Conservation (phyloP, 1,140 invertebrate species). For the Leptestheria dahalacensis region DNA sequence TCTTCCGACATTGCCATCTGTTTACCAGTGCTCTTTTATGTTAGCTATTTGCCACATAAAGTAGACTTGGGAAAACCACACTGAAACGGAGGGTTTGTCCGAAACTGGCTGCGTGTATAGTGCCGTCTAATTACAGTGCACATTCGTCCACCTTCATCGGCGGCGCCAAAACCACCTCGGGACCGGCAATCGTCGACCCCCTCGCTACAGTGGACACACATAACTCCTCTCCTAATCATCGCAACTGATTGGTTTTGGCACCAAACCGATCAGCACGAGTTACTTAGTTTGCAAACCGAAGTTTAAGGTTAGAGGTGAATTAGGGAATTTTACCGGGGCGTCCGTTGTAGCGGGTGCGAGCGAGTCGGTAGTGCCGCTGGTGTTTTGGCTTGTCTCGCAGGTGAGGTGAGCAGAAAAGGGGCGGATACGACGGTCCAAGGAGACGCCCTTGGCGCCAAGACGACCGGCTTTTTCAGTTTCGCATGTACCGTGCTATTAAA, state of each 20-base stretch:
- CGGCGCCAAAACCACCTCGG: neutral
- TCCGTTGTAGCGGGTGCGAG: neutral
- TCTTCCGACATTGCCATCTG: neutral
- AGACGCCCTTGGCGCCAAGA: neutral
- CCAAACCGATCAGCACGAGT: too few species aligned
- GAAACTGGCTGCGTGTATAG: neutral
- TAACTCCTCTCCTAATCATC: neutral
- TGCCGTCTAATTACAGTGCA: neutral
- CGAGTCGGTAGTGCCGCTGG: neutral
- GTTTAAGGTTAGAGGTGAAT: neutral
- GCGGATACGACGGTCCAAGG: neutral
- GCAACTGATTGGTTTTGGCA: neutral
- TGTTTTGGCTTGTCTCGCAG: neutral
- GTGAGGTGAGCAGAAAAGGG: neutral
- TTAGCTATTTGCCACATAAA: neutral
- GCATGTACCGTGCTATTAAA: neutral
- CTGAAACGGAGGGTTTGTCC: neutral
- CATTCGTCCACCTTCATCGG: neutral
- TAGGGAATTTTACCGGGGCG: neutral
- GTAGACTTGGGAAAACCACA: neutral
- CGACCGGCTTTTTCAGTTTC: neutral
- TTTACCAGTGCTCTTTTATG: neutral
- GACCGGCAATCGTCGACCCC: neutral
- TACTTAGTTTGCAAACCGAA: too few species aligned
- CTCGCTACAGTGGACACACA: neutral